Evolutionary conservation across 2,113 vertebrate species (phyloP), one percentile per base, ranked within the genome.

Genomic region (Colistium nudipinnis): DNA sequence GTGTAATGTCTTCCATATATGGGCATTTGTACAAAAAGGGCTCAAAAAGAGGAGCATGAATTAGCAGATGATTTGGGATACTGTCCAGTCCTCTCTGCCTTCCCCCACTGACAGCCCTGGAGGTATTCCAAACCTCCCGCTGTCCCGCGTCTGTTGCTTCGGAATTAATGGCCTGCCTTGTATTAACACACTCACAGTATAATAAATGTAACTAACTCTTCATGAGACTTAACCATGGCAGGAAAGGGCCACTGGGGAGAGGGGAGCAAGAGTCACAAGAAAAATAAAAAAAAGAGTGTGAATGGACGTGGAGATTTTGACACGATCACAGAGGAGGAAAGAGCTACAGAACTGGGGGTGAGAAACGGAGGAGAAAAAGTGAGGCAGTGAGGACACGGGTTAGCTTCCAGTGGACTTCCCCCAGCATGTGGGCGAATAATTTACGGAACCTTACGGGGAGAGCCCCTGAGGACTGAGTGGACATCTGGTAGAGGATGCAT

Each of bases 151-250:
- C 78, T 88, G 79, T 77, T 81, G 69, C 76, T 73, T 62, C 70
- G 76, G 60, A 71, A 45, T 65, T 76, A 84, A 83, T 70, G 78
- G 76, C 72, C 60, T 54, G 49, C 74, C 76, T 78, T 4, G 62
- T 60, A 81, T 86, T 84, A 74, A 78, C 83, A 83, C 22, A 83
- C 22, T 12, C 66, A 62, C 66, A 80, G 52, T 84, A 80, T 63
- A 84, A 88, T 70, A 76, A 67, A 85, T 80, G 68, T 66, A 85
- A 87, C 87, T 85, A 87, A 78, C 67, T 62, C 62, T 75, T 49
- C 30, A 71, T 8, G 17, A 77, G 87, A 70, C 72, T 81, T 74
- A 72, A 60, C 38, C 54, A 55, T 1, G 16, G 49, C 48, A 62
- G 66, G 41, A 81, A 81, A 81, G 41, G 62, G 78, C 49, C 54